Percentiles rank a stretch among this genome's conserved stretches.
These are phyloP conservation scores for Macaria notata DNA, from an alignment of 2,888 invertebrate species.

Conservation along the genomic window DNA sequence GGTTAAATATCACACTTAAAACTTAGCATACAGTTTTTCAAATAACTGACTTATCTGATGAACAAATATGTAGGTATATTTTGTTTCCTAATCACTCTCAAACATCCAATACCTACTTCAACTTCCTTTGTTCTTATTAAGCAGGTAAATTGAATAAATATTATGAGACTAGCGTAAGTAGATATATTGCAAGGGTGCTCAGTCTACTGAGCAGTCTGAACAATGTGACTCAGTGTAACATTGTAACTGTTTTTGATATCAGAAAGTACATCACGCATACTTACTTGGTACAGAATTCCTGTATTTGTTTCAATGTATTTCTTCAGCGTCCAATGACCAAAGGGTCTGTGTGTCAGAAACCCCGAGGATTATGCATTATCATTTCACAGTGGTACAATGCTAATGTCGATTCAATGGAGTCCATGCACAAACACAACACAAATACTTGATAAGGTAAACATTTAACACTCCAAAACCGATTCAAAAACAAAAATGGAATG, in stretches of 20 bases:
- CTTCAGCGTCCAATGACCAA: slow-evolving; percentile 45
- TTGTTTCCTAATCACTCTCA: no score
- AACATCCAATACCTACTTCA: no score
- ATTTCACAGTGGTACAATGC: slow-evolving; percentile 61
- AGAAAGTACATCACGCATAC: slow-evolving; percentile 24
- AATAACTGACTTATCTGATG: no score
- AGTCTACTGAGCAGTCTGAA: no score
- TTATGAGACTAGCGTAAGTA: neutral
- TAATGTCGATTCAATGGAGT: slow-evolving; percentile 61
- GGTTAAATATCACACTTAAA: no score
- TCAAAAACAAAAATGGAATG: slow-evolving; percentile 44
- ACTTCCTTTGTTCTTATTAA: neutral
- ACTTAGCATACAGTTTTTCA: no score
- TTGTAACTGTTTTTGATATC: slow-evolving; percentile 5
- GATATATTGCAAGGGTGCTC: neutral
- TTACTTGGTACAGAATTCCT: slow-evolving; percentile 35
- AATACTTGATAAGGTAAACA: slow-evolving; percentile 53
- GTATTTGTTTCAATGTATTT: slow-evolving; percentile 26
- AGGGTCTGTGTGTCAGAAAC: slow-evolving; percentile 52
- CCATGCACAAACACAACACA: slow-evolving; percentile 48
- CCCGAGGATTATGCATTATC: slow-evolving; percentile 63
- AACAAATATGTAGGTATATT: no score
- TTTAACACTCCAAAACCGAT: slow-evolving; percentile 45
- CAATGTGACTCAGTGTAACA: neutral
- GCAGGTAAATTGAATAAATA: neutral